These are phyloP conservation scores for Tetanocera ferruginea DNA, from an alignment of 2,888 invertebrate species.

Conservation along the genomic window DNA sequence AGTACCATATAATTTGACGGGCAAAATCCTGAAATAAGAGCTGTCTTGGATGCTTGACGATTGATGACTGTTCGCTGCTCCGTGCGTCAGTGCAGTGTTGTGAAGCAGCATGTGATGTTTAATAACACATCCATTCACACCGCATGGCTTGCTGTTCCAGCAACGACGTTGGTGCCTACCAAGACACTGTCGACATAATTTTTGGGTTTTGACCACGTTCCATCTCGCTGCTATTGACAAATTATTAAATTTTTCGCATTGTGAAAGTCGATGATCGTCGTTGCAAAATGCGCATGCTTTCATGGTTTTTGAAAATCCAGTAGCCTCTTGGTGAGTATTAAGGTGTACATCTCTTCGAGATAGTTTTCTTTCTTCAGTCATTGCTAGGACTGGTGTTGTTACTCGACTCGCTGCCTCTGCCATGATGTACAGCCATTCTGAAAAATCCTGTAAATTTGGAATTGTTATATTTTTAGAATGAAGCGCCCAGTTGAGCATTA, in stretches of 20 bases:
- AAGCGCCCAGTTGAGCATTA: slow-evolving; percentile 29
- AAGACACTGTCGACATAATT: slow-evolving; percentile 23
- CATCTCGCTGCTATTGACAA: background rate
- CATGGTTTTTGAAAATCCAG: background rate
- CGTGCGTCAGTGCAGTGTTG: background rate
- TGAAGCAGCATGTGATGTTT: slow-evolving; percentile 28
- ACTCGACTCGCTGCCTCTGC: background rate
- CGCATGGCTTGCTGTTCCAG: slow-evolving; percentile 29
- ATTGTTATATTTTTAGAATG: background rate
- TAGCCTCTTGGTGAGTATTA: background rate
- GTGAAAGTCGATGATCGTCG: background rate
- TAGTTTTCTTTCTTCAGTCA: background rate
- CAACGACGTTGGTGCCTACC: slow-evolving; percentile 17
- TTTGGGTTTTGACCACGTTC: slow-evolving; percentile 22
- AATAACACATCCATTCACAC: slow-evolving; percentile 23
- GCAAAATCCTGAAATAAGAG: slow-evolving; percentile 31
- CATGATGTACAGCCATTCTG: background rate
- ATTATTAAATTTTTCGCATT: background rate
- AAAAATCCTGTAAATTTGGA: background rate
- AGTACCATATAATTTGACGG: slow-evolving; percentile 18
- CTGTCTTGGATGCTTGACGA: background rate
- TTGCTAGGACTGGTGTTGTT: background rate
- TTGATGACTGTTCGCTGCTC: background rate
- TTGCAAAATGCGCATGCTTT: background rate
- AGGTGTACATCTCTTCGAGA: background rate